These are phyloP conservation scores for Pandemis cinnamomeana DNA, from an alignment of 2,888 invertebrate species.

Conservation along the genomic window DNA sequence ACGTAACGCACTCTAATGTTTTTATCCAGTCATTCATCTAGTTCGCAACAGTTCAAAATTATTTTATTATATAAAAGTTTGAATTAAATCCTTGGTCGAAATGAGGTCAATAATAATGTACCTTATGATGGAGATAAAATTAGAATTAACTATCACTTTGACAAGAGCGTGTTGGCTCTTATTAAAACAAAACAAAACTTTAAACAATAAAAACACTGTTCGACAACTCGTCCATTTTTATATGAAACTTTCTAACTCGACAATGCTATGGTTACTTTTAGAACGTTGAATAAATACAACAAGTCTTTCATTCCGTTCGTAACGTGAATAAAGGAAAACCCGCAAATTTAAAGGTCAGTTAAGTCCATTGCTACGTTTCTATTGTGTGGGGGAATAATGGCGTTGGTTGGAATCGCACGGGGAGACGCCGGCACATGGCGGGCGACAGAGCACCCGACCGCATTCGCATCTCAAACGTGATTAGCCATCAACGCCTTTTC, in stretches of 20 bases:
- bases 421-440: neutral
- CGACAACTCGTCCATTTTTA: too few relatives aligned
- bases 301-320: neutral
- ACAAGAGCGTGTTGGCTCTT: too few relatives aligned
- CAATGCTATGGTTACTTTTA: too few relatives aligned
- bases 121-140: too few relatives aligned
- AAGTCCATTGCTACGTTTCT: conserved; percentile 18
- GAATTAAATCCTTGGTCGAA: too few relatives aligned
- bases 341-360: conserved; percentile 29
- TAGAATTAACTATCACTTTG: too few relatives aligned
- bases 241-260: too few relatives aligned
- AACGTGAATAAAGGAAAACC: conserved; percentile 14
- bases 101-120: too few relatives aligned
- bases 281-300: neutral
- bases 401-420: conserved; percentile 12
- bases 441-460: conserved; percentile 9
- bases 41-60: neutral
- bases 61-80: neutral
- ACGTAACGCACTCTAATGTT: neutral
- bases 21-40: neutral
- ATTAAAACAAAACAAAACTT: too few relatives aligned
- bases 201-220: too few relatives aligned
- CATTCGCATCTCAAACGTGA: conserved; percentile 31
- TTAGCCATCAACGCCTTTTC: conserved; percentile 33
- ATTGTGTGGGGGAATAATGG: conserved; percentile 29